These are phyloP conservation scores for Cryptoblepharus egeriae DNA, from an alignment of 2,797 vertebrate species.

Conservation along the genomic window DNA sequence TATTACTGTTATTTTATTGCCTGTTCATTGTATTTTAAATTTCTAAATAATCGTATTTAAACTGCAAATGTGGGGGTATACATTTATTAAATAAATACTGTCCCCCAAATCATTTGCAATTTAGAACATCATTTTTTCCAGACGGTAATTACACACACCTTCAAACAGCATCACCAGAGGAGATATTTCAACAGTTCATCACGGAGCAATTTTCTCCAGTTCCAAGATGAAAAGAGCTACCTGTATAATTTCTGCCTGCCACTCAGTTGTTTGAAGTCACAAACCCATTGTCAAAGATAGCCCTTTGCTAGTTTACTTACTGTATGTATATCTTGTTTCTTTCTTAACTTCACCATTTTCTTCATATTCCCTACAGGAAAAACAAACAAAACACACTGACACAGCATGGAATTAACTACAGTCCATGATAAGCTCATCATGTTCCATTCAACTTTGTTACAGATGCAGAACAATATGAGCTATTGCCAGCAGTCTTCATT, in stretches of 20 bases:
- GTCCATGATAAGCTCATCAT: slow-evolving; percentile 30
- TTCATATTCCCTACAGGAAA: slow-evolving; percentile 76
- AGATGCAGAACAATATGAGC: not conserved
- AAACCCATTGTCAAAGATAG: not conserved
- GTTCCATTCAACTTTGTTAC: not conserved
- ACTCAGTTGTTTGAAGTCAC: not conserved
- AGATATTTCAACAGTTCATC: not conserved
- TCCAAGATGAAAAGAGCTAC: not conserved
- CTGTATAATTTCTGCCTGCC: not conserved
- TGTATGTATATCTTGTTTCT: slow-evolving; percentile 80
- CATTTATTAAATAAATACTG: not conserved
- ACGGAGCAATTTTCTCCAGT: not conserved
- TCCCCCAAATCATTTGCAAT: not conserved
- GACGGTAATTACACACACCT: not conserved
- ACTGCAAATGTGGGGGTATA: too few species aligned
- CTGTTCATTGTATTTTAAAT: too few species aligned
- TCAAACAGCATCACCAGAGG: not conserved
- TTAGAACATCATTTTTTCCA: not conserved
- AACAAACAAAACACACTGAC: not conserved
- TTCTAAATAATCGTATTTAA: too few species aligned
- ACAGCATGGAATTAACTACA: not conserved
- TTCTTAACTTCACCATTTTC: slow-evolving; percentile 81
- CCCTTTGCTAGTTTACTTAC: slow-evolving; percentile 70
- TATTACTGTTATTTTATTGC: too few species aligned
- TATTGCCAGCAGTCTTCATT: not conserved